Percentiles rank a stretch among this genome's conserved stretches.
These are phyloP conservation scores for Drosophila stalkeri DNA, from an alignment of 2,888 invertebrate species.

Conservation along the genomic window DNA sequence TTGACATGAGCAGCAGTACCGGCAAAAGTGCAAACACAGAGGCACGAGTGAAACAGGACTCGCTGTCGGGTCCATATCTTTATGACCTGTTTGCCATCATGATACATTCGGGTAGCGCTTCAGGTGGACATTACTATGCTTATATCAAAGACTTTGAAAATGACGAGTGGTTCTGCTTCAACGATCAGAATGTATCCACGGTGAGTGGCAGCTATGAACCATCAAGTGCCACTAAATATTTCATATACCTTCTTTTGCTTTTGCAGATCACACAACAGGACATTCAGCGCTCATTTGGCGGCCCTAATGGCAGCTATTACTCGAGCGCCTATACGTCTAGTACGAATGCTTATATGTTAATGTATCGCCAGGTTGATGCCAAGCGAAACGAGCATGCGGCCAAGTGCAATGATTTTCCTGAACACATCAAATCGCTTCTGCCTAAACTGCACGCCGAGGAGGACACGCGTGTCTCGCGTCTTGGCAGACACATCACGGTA, in stretches of 20 bases:
- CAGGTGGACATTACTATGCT: slow-evolving; percentile 96
- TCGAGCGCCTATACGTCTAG: slow-evolving; percentile 91
- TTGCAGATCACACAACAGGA: slow-evolving; percentile 91
- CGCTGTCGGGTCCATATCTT: slow-evolving; percentile 88
- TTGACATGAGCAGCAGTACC: slow-evolving; percentile 87
- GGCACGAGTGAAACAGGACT: slow-evolving; percentile 77
- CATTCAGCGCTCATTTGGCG: slow-evolving; percentile 93
- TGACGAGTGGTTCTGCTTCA: slow-evolving; percentile 94
- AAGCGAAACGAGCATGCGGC: slow-evolving; percentile 88
- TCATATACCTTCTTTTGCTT: neutral
- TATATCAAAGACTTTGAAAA: slow-evolving; percentile 93
- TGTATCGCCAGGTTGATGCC: slow-evolving; percentile 92
- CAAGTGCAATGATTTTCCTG: slow-evolving; percentile 90
- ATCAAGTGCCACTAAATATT: neutral
- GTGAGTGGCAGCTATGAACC: slow-evolving; percentile 84
- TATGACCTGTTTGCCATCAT: slow-evolving; percentile 96
- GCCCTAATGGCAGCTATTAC: slow-evolving; percentile 89
- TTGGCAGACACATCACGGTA: slow-evolving; percentile 85
- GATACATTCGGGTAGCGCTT: slow-evolving; percentile 96
- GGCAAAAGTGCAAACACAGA: slow-evolving; percentile 70
- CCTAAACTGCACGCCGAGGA: slow-evolving; percentile 89
- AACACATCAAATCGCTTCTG: slow-evolving; percentile 89
- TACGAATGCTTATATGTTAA: slow-evolving; percentile 96
- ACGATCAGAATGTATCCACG: slow-evolving; percentile 92
- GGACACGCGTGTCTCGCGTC: slow-evolving; percentile 86